Evolutionary conservation across 2,797 vertebrate species (phyloP).

Genomic region (Brachyrhaphis roseni): DNA sequence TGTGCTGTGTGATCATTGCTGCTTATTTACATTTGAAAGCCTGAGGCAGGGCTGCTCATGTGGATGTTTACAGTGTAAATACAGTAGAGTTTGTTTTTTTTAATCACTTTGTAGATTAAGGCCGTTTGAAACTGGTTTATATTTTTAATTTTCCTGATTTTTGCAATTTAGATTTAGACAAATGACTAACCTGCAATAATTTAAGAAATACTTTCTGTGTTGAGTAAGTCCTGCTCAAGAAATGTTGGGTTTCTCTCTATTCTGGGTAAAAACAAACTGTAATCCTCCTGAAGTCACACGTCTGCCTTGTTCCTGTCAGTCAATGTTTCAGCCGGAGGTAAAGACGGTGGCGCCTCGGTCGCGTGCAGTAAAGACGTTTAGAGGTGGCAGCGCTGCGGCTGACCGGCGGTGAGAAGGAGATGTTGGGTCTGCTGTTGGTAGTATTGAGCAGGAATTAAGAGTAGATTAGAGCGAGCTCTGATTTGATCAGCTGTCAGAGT

Average conservation of each 20-base stretch:
- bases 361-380: background rate
- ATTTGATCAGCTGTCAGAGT: conserved; percentile 5
- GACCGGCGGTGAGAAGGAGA: background rate
- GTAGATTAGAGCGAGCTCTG: conserved; percentile 8
- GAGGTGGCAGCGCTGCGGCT: background rate
- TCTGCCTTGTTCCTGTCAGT: background rate
- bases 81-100: background rate
- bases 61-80: background rate
- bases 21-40: background rate
- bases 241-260: background rate
- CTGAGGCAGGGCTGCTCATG: background rate
- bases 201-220: background rate
- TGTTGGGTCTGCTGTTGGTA: background rate
- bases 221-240: background rate
- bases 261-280: background rate
- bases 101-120: background rate
- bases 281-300: background rate
- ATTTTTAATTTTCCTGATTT: background rate
- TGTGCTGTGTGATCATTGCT: background rate
- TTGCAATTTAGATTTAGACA: background rate
- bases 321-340: background rate
- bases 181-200: background rate
- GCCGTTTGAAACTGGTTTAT: background rate
- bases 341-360: background rate
- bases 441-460: conserved; percentile 10